Percentiles rank a stretch among this genome's conserved stretches.
Conservation (phyloP, 2,888 invertebrate species). For the Cylindroiulus punctatus region DNA sequence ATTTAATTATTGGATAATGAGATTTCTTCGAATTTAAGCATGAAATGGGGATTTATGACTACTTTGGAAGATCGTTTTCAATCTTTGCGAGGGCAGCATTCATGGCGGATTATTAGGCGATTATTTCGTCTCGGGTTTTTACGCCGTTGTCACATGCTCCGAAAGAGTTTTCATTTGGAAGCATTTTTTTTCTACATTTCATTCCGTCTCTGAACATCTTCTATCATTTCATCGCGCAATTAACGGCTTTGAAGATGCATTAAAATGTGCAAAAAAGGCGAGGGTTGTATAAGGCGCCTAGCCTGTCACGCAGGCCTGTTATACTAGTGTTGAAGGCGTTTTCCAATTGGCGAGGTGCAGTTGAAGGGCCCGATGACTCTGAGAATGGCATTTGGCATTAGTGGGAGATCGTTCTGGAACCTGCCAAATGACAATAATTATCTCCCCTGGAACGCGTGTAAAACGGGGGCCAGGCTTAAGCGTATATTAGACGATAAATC, state of each 20-base stretch:
- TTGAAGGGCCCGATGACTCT: not conserved
- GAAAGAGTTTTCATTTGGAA: constrained; percentile 13
- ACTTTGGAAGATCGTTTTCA: constrained; percentile 37
- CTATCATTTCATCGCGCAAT: constrained; percentile 18
- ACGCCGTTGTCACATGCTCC: not conserved
- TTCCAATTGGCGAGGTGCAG: not conserved
- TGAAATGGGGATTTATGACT: constrained; percentile 45
- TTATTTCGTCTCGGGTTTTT: constrained; percentile 37
- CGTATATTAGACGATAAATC: constrained; percentile 35
- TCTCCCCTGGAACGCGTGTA: constrained; percentile 40
- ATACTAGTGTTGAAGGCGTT: not conserved
- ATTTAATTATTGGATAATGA: constrained; percentile 39
- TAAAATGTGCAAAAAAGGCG: not conserved
- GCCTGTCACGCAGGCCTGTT: not conserved
- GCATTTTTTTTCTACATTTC: constrained; percentile 10
- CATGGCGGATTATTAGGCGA: constrained; percentile 33
- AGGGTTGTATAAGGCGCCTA: not conserved
- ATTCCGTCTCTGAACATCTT: not conserved
- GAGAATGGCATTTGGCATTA: constrained; percentile 29
- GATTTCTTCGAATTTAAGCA: constrained; percentile 47
- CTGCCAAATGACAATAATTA: constrained; percentile 47
- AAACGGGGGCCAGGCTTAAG: constrained; percentile 17
- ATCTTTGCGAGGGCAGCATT: constrained; percentile 14
- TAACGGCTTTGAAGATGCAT: constrained; percentile 27
- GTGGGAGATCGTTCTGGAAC: not conserved